Base-by-base conservation (phyloP, 1,140 invertebrate species). In the Dufourea novaeangliae region DNA sequence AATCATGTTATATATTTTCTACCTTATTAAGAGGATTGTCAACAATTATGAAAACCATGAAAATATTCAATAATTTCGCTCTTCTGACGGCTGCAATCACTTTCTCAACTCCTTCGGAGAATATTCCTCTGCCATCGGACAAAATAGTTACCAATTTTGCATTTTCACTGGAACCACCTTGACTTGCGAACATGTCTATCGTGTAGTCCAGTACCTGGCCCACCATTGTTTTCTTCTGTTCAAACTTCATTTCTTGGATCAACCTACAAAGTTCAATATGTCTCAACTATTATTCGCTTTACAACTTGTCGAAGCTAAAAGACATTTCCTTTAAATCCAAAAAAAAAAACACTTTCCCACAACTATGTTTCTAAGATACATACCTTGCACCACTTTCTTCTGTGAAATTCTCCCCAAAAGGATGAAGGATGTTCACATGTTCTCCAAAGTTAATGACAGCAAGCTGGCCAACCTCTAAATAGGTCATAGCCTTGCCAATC, bases 391-490 rank as follows among this genome's bases (percentile, higher is more conserved):
- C 98, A 87, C 95, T 96, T 78, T 95, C 94, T 86, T 97, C 95
- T 5, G 94, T 96, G 86, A 98, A 99, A 75, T 96, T 95, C 85
- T 98, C 97, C 11, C 95, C 95, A 78, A 99, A 95, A 59, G 96
- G 95, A 88, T 99, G 97, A 11, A 99, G 92, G 10, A 99, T 92
- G 87, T 96, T 94, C 0, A 97, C 95, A 11, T 94, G 92, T 90
- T 99, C 97, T 1, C 99, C 99, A 93, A 98, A 99, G 90, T 97
- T 98, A 22, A 99, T 93, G 12, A 99, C 95, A 10, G 95, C 95
- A 7, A 99, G 91, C 87, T 99, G 95, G 2, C 99, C 99, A 79
- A 97, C 97, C 93, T 99, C 98, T 8, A 99, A 93, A 52, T 99
- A 94, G 5, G 96, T 97, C 61, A 99, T 93, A 0, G 98, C 98